Evolutionary conservation across 2,113 vertebrate species (phyloP).

Genomic region (Arenaria interpres): DNA sequence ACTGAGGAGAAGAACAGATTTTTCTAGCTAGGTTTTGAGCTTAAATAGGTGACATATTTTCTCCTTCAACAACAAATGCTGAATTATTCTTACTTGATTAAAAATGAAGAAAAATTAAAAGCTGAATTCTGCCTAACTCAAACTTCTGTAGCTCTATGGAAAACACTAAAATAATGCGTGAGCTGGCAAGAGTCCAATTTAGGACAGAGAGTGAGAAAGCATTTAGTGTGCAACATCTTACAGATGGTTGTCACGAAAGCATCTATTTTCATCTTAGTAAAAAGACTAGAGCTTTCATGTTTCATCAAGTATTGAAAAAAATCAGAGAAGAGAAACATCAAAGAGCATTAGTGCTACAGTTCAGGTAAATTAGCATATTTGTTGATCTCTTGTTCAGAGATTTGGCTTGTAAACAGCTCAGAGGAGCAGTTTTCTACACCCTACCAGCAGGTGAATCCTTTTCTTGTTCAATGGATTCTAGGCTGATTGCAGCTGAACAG

Average conservation of each 20-base stretch:
- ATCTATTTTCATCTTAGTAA: neutral
- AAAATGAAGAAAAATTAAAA: neutral
- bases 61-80: neutral
- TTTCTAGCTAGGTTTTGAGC: neutral
- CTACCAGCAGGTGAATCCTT: neutral
- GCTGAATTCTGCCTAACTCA: neutral
- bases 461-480: neutral
- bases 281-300: neutral
- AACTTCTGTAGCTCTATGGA: neutral
- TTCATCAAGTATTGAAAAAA: neutral
- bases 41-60: neutral
- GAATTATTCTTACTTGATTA: neutral
- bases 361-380: neutral
- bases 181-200: neutral
- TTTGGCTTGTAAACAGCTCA: neutral
- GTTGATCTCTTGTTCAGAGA: neutral
- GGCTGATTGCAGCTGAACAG: neutral
- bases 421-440: neutral
- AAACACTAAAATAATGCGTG: neutral
- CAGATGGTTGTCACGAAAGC: neutral
- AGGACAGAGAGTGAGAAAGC: neutral
- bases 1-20: neutral
- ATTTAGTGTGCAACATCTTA: neutral
- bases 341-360: neutral
- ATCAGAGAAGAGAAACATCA: neutral